These are phyloP conservation scores for Protobothrops flavoviridis DNA, from an alignment of 2,113 vertebrate species.

Conservation along the genomic window DNA sequence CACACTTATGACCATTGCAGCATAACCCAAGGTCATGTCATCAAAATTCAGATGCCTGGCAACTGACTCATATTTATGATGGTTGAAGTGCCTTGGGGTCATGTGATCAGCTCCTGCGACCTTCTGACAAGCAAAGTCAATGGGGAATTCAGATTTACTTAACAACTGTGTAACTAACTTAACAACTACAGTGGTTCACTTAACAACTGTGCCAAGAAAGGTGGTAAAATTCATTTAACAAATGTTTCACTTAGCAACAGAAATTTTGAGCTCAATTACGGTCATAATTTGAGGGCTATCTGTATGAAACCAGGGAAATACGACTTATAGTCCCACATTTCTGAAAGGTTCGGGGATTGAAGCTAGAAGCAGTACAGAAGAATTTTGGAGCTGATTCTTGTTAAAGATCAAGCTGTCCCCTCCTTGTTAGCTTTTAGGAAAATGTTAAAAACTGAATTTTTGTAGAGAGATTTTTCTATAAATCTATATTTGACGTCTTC, in stretches of 20 bases:
- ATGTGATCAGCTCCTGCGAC: neutral
- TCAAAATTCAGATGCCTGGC: neutral
- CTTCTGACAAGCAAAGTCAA: neutral
- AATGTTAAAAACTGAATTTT: neutral
- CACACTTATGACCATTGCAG: neutral
- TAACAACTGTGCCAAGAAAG: neutral
- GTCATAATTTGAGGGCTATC: neutral
- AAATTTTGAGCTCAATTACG: neutral
- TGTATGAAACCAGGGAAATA: neutral
- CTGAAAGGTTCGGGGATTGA: neutral
- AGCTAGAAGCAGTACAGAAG: neutral
- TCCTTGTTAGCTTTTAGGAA: neutral
- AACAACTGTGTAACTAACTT: neutral
- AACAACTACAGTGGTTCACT: neutral
- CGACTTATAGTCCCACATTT: neutral
- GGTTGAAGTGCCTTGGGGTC: neutral
- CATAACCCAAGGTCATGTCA: neutral
- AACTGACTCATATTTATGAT: neutral
- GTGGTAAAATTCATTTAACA: neutral
- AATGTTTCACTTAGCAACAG: neutral
- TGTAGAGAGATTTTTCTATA: neutral
- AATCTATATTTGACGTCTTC: neutral
- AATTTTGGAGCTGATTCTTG: neutral
- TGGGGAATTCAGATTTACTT: neutral
- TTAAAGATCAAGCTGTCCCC: neutral